Conservation (phyloP, 1,140 invertebrate species). For the Xylocopa sonorina region DNA sequence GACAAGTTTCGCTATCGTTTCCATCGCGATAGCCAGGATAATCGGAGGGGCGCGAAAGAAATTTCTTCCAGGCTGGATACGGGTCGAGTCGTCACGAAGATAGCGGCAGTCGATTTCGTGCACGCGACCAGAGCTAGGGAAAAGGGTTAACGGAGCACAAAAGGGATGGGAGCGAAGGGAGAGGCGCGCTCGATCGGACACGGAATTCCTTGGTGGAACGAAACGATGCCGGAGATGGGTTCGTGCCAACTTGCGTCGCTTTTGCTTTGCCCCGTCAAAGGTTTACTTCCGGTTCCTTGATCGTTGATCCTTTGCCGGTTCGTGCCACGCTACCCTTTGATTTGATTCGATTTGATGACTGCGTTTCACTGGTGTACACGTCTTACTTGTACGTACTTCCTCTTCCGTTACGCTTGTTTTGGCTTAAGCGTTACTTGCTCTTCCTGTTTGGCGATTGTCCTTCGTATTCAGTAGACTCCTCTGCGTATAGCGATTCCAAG, state of each 20-base stretch:
- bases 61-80: too few species aligned
- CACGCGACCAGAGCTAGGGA: conserved; percentile 16
- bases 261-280: conserved; percentile 27
- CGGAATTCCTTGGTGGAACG: conserved; percentile 43
- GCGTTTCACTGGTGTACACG: too few species aligned
- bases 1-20: neutral
- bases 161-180: neutral
- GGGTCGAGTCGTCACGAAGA: neutral
- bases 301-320: neutral
- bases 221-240: conserved; percentile 42
- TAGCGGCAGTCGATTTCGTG: conserved; percentile 27
- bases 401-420: neutral
- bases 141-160: neutral
- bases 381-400: too few species aligned
- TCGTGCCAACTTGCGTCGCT: conserved; percentile 43
- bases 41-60: neutral
- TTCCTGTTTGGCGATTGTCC: too few species aligned
- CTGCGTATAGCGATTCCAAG: too few species aligned
- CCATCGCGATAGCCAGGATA: neutral
- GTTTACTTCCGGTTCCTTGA: conserved; percentile 47
- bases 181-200: conserved; percentile 5
- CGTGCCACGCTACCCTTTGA: neutral
- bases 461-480: too few species aligned
- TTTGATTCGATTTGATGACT: conserved; percentile 12
- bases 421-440: neutral